Conservation (phyloP, 2,888 invertebrate genomes). For the Lacanobia oleracea region DNA sequence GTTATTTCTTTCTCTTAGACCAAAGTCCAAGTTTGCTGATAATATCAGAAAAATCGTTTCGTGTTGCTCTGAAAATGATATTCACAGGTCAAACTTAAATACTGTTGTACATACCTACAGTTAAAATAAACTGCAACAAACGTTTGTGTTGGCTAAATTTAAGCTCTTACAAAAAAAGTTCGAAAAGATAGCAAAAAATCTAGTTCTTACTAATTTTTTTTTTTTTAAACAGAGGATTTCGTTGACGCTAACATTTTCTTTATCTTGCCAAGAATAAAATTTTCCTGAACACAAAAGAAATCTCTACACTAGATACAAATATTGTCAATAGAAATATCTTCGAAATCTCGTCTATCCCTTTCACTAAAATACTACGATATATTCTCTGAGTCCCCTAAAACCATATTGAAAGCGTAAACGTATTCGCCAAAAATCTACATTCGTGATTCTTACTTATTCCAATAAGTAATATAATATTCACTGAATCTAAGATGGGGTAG, state of each 20-base stretch:
- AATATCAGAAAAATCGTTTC: too few relatives aligned
- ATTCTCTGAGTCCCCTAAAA: constrained; percentile 51
- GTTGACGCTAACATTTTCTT: neutral
- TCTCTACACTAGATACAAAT: constrained; percentile 14
- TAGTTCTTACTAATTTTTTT: too few relatives aligned
- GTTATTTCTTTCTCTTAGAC: too few relatives aligned
- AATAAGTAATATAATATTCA: constrained; percentile 77
- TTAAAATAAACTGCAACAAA: too few relatives aligned
- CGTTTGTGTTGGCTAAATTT: too few relatives aligned
- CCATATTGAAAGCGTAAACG: constrained; percentile 72
- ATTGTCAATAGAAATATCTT: constrained; percentile 31
- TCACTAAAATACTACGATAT: constrained; percentile 44
- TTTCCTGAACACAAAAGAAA: constrained; percentile 22
- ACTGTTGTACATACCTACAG: too few relatives aligned
- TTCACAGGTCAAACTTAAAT: too few relatives aligned
- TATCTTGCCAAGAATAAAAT: constrained; percentile 11
- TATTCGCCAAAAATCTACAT: constrained; percentile 74
- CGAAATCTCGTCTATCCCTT: constrained; percentile 21
- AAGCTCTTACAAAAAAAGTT: too few relatives aligned
- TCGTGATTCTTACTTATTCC: constrained; percentile 76
- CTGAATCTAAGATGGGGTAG: constrained; percentile 68
- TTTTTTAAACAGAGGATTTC: too few relatives aligned
- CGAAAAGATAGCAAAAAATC: too few relatives aligned
- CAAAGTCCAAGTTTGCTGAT: too few relatives aligned
- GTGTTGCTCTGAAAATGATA: too few relatives aligned